Evolutionary conservation across 2,888 invertebrate species (phyloP).

Genomic region (Anagyrus pseudococci): DNA sequence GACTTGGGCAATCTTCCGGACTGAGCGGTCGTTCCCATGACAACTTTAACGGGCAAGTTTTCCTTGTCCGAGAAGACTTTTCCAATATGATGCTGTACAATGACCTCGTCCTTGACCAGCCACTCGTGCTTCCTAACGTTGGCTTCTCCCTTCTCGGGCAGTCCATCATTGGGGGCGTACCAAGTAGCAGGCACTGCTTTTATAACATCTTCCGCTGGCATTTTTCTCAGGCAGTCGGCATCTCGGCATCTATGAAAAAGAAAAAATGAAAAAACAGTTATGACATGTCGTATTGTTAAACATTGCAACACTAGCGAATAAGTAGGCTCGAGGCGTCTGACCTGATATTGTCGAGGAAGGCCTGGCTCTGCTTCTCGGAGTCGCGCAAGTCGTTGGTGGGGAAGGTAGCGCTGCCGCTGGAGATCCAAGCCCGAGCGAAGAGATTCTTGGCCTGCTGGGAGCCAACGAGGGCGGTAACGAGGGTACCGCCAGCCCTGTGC

Average conservation of each 20-base stretch:
- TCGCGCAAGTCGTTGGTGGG: conserved; percentile 71
- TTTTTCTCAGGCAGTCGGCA: conserved; percentile 62
- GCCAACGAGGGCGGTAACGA: conserved; percentile 78
- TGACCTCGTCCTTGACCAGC: conserved; percentile 77
- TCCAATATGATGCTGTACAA: conserved; percentile 72
- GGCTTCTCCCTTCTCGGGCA: conserved; percentile 64
- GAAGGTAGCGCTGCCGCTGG: conserved; percentile 77
- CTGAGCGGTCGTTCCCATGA: conserved; percentile 79
- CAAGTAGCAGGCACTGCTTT: conserved; percentile 77
- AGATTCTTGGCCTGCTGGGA: conserved; percentile 68
- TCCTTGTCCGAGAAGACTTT: conserved; percentile 61
- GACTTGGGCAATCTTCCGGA: conserved; percentile 72
- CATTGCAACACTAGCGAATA: too few relatives aligned
- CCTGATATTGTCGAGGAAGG: conserved; percentile 66
- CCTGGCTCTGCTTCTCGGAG: conserved; percentile 69
- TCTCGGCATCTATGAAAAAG: conserved; percentile 64
- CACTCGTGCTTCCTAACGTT: conserved; percentile 71
- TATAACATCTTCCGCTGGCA: conserved; percentile 66
- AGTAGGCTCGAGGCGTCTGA: conserved; percentile 3
- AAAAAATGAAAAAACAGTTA: too few relatives aligned
- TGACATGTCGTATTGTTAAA: too few relatives aligned
- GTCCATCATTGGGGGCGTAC: conserved; percentile 62
- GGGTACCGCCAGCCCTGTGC: conserved; percentile 84
- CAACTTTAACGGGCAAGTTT: conserved; percentile 63
- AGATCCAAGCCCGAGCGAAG: conserved; percentile 81